phyloP scores from a whole-genome alignment of 2,113 vertebrate species.

The Tenebrosternarchus preto region DNA sequence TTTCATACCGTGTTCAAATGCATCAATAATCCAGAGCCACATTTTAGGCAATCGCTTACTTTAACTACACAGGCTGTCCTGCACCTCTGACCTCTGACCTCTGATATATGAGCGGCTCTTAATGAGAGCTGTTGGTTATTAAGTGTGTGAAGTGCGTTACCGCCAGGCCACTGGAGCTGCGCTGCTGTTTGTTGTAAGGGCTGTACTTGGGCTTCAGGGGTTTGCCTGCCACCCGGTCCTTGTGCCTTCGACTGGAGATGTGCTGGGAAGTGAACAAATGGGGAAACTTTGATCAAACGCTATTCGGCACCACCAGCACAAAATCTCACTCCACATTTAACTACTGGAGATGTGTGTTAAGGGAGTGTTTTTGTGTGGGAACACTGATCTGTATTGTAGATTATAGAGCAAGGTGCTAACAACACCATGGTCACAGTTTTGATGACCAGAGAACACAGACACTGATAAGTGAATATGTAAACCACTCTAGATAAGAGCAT shows the following conservation, averaged over 20 bases:
- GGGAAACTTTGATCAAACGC: background rate
- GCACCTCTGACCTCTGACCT: constrained; percentile 6
- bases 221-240: constrained; percentile 95
- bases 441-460: too few relatives aligned
- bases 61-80: constrained; percentile 4
- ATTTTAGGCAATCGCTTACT: constrained; percentile 20
- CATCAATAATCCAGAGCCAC: constrained; percentile 9
- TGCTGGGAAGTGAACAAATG: constrained; percentile 78
- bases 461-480: too few relatives aligned
- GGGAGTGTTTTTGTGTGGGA: too few relatives aligned
- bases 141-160: constrained; percentile 75
- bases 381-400: too few relatives aligned
- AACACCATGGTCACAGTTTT: too few relatives aligned
- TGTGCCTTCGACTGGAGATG: constrained; percentile 98
- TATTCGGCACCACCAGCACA: too few relatives aligned
- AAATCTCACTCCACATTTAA: too few relatives aligned
- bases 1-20: background rate
- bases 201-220: constrained; percentile 96
- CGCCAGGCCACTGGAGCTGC: constrained; percentile 82
- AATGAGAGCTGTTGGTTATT: constrained; percentile 47
- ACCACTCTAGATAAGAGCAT: too few relatives aligned
- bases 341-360: too few relatives aligned
- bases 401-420: too few relatives aligned
- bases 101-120: constrained; percentile 41
- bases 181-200: constrained; percentile 92